These are phyloP conservation scores for Salpingus planirostris DNA, from an alignment of 2,888 invertebrate species.

Conservation along the genomic window DNA sequence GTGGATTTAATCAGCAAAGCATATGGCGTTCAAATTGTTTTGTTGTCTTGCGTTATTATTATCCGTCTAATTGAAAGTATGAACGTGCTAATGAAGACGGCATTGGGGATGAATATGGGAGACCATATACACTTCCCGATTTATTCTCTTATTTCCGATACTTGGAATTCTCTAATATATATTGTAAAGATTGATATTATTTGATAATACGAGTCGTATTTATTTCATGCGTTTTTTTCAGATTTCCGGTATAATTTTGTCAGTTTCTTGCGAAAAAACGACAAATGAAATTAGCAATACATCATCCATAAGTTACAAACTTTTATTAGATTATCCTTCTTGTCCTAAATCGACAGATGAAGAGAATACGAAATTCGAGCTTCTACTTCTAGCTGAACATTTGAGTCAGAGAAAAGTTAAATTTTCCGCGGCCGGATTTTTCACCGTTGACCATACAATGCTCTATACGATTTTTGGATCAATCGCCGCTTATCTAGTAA, in stretches of 20 bases:
- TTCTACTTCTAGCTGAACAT: conserved; percentile 9
- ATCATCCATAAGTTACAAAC: conserved; percentile 8
- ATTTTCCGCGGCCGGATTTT: conserved; percentile 9
- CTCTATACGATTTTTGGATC: conserved; percentile 10
- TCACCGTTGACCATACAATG: conserved; percentile 10
- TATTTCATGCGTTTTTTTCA: conserved; percentile 1
- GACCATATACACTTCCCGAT: neutral
- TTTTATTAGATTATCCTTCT: conserved; percentile 7
- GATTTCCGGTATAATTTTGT: conserved; percentile 9
- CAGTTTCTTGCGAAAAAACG: conserved; percentile 7
- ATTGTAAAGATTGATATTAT: no score
- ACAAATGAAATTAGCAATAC: conserved; percentile 7
- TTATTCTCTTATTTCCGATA: conserved; percentile 1
- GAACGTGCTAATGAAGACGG: conserved; percentile 7
- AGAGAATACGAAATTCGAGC: conserved; percentile 6
- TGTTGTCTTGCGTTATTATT: conserved; percentile 6
- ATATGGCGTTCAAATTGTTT: conserved; percentile 8
- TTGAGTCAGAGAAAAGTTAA: conserved; percentile 8
- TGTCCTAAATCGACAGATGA: conserved; percentile 1
- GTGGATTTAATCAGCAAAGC: conserved; percentile 7
- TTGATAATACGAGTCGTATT: no score
- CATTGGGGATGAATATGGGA: conserved; percentile 1
- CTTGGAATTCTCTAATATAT: conserved; percentile 7
- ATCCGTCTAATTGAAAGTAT: conserved; percentile 8
- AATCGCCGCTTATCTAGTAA: conserved; percentile 10